Conservation (phyloP, 2,797 vertebrate genomes). For the Sebastes iracundus region DNA sequence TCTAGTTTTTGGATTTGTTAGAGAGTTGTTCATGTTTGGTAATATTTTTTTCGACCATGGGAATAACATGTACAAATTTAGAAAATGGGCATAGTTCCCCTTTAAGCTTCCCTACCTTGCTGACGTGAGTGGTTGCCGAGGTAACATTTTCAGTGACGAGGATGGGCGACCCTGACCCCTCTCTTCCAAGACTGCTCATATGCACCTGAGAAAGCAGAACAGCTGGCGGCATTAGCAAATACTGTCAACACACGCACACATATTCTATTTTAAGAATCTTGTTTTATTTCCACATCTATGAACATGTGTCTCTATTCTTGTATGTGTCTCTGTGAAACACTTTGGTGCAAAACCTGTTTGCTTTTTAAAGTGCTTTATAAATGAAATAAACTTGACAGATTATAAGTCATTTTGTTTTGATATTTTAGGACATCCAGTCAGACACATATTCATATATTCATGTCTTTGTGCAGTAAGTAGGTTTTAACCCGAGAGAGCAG, state of each 20-base stretch:
- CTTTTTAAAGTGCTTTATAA: not conserved
- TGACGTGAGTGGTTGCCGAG: slow-evolving; percentile 96
- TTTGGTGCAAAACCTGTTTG: not conserved
- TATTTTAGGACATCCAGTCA: slow-evolving; percentile 8
- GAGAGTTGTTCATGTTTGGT: not conserved
- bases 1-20: not conserved
- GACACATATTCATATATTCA: not conserved
- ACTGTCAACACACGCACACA: not conserved
- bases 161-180: slow-evolving; percentile 78
- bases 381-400: not conserved
- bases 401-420: not conserved
- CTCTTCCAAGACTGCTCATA: slow-evolving; percentile 77
- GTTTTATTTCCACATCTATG: not conserved
- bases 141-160: slow-evolving; percentile 92
- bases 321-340: not conserved
- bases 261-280: not conserved
- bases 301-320: not conserved
- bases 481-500: slow-evolving; percentile 37
- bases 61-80: not conserved
- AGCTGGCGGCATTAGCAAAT: slow-evolving; percentile 1
- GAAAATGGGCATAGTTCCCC: not conserved
- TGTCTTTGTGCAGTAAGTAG: slow-evolving; percentile 37
- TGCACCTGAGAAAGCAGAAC: slow-evolving; percentile 73
- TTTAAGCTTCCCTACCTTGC: slow-evolving; percentile 87
- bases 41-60: not conserved